phyloP scores from a whole-genome alignment of 2,888 invertebrate genomes.

The Malachius bipustulatus region DNA sequence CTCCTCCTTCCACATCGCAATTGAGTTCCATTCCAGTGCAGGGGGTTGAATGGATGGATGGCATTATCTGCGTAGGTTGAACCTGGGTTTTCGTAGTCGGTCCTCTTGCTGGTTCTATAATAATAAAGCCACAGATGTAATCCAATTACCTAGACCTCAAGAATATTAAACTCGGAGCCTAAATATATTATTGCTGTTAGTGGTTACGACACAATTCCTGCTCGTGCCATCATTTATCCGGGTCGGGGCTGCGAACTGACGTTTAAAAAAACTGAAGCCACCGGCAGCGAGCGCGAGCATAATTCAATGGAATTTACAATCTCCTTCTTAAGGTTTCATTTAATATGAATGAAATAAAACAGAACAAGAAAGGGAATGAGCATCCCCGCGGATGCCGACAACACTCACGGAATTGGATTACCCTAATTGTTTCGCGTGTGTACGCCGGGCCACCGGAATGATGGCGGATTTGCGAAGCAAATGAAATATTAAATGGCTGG shows the following conservation, averaged over 20 bases:
- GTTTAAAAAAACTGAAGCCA: background rate
- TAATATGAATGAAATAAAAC: conserved; percentile 1
- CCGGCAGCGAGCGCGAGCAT: background rate
- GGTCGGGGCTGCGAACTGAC: background rate
- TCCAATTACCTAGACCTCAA: conserved; percentile 28
- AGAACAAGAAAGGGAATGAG: no score
- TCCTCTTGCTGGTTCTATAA: no score
- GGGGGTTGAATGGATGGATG: no score
- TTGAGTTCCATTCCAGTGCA: no score
- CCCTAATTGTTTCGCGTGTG: conserved; percentile 1
- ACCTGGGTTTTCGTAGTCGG: no score
- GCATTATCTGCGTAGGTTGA: no score
- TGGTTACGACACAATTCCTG: conserved; percentile 15
- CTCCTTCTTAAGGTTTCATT: conserved; percentile 1
- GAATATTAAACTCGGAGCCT: conserved; percentile 26
- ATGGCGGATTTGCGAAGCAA: background rate
- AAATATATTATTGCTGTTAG: conserved; percentile 27
- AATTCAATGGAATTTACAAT: conserved; percentile 2
- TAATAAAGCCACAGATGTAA: conserved; percentile 29
- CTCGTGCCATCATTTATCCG: conserved; percentile 17
- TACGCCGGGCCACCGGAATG: background rate
- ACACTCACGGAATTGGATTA: conserved; percentile 2
- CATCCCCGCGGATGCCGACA: no score
- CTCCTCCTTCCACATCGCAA: no score
- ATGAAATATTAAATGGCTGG: no score